phyloP scores from a whole-genome alignment of 2,888 invertebrate species.

The Brachypalpus laphriformis region DNA sequence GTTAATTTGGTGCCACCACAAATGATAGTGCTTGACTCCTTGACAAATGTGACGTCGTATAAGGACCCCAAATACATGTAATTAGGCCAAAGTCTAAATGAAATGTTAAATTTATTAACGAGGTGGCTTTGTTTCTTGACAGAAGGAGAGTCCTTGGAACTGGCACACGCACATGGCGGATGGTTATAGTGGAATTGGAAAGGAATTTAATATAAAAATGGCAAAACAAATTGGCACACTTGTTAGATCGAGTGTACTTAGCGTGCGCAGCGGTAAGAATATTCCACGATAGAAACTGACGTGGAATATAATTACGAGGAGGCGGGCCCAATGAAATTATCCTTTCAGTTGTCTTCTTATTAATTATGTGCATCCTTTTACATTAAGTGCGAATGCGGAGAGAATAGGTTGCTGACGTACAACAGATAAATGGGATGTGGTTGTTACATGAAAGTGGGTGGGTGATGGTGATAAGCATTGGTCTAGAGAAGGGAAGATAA shows the following conservation, averaged over 20 bases:
- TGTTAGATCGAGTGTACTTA: slow-evolving; percentile 46
- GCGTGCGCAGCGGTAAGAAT: background rate
- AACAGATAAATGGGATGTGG: slow-evolving; percentile 56
- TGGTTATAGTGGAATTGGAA: background rate
- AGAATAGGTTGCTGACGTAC: slow-evolving; percentile 65
- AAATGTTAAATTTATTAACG: slow-evolving; percentile 73
- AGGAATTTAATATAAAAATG: slow-evolving; percentile 44
- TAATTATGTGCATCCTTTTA: slow-evolving; percentile 73
- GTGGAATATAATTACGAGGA: slow-evolving; percentile 64
- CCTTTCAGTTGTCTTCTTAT: slow-evolving; percentile 73
- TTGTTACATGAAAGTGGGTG: slow-evolving; percentile 23
- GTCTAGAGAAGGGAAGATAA: background rate
- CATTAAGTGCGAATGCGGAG: slow-evolving; percentile 65
- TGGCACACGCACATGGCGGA: background rate
- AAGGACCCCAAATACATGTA: slow-evolving; percentile 21
- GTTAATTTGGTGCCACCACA: slow-evolving; percentile 71
- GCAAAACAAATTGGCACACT: slow-evolving; percentile 66
- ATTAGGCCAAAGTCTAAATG: slow-evolving; percentile 60
- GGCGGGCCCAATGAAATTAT: slow-evolving; percentile 71
- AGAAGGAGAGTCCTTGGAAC: slow-evolving; percentile 35
- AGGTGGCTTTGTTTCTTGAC: slow-evolving; percentile 63
- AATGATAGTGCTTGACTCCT: slow-evolving; percentile 71
- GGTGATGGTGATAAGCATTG: background rate
- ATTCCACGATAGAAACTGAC: slow-evolving; percentile 30
- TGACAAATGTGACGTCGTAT: slow-evolving; percentile 61